These are phyloP conservation scores for Baryphthengus martii DNA, from an alignment of 2,113 vertebrate genomes.

Conservation along the genomic window DNA sequence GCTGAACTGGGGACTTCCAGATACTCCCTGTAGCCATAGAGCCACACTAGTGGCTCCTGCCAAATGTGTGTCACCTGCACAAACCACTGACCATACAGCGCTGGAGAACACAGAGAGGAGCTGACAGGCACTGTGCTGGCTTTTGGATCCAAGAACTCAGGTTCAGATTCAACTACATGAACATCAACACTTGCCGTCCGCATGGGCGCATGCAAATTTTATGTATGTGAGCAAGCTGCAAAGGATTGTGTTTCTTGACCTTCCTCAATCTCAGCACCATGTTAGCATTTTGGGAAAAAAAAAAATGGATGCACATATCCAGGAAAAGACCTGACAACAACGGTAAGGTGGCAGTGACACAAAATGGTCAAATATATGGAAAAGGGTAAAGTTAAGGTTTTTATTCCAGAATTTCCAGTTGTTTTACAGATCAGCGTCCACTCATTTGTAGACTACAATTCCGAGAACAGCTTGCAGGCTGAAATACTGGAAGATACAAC, in stretches of 20 bases:
- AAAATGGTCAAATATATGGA: background rate
- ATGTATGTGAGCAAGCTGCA: background rate
- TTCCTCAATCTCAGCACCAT: background rate
- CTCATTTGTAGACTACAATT: background rate
- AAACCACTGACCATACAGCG: fast-evolving
- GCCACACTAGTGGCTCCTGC: background rate
- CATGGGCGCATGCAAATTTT: fast-evolving
- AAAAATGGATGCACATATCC: background rate
- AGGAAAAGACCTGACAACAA: background rate
- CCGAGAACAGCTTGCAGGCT: background rate
- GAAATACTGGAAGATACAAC: background rate
- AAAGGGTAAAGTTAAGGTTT: background rate
- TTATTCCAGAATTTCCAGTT: background rate
- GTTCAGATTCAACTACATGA: background rate
- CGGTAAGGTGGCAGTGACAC: background rate
- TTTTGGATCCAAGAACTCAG: background rate
- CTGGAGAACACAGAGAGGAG: background rate
- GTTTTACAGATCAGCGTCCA: background rate
- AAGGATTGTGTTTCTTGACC: background rate
- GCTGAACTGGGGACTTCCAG: background rate
- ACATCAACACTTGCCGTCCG: background rate
- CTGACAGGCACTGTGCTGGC: too few relatives aligned
- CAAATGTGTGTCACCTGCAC: background rate
- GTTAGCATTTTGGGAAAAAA: background rate
- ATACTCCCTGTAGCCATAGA: background rate